Percentiles rank a stretch among this genome's conserved stretches.
phyloP scores from a whole-genome alignment of 2,797 vertebrate genomes.

The Manis javanica region DNA sequence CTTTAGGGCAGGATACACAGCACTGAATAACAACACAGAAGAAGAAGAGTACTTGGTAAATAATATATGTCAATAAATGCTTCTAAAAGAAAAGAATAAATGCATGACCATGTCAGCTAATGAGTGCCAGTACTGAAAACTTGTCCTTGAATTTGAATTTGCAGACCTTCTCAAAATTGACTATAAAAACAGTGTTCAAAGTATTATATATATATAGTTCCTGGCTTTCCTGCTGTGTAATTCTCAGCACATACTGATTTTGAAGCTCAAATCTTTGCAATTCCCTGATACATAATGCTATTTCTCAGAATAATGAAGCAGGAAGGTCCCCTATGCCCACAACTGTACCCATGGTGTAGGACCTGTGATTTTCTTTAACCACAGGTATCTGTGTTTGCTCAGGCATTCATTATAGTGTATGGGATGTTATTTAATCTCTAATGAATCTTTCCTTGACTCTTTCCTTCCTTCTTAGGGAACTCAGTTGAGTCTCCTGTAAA shows the following conservation, averaged over 20 bases:
- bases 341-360: slow-evolving; percentile 61
- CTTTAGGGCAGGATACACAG: not conserved
- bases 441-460: slow-evolving; percentile 47
- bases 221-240: slow-evolving; percentile 74
- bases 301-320: slow-evolving; percentile 80
- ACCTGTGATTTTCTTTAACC: slow-evolving; percentile 80
- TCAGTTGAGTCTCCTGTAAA: not conserved
- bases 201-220: slow-evolving; percentile 71
- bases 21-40: not conserved
- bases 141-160: slow-evolving; percentile 74
- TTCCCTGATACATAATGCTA: slow-evolving; percentile 79
- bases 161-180: slow-evolving; percentile 73
- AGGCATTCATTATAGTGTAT: slow-evolving; percentile 72
- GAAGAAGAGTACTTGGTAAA: slow-evolving; percentile 23
- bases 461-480: slow-evolving; percentile 44
- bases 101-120: not conserved
- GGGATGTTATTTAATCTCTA: slow-evolving; percentile 73
- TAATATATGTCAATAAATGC: not conserved
- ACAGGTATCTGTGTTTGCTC: slow-evolving; percentile 75
- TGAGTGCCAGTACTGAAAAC: slow-evolving; percentile 29
- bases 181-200: slow-evolving; percentile 78
- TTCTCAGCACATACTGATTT: slow-evolving; percentile 80
- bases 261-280: slow-evolving; percentile 76
- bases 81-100: not conserved
- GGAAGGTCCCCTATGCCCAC: slow-evolving; percentile 72